Conservation (phyloP, 2,797 vertebrate genomes). For the Bovichtus diacanthus region DNA sequence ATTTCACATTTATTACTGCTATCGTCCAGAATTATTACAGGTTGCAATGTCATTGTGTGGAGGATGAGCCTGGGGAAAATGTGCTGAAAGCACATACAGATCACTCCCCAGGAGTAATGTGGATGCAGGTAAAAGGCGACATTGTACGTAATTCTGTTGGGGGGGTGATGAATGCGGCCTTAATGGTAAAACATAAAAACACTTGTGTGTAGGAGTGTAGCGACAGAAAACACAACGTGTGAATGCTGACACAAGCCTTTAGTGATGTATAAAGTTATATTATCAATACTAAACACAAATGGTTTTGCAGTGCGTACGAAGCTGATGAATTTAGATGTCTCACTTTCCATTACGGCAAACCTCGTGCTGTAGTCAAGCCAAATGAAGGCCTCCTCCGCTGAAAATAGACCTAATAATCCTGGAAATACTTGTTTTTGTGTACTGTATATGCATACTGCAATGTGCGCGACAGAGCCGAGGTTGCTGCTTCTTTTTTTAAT, state of each 20-base stretch:
- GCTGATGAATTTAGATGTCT: too few relatives aligned
- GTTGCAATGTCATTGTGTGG: constrained; percentile 25
- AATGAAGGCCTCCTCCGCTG: constrained; percentile 72
- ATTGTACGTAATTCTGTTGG: constrained; percentile 36
- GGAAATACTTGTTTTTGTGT: constrained; percentile 89
- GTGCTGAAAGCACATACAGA: constrained; percentile 70
- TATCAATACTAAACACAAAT: constrained; percentile 61
- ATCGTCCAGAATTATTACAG: constrained; percentile 61
- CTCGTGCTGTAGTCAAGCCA: constrained; percentile 66
- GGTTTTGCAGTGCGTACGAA: constrained; percentile 17
- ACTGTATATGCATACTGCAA: constrained; percentile 83
- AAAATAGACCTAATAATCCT: constrained; percentile 85
- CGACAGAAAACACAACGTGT: constrained; percentile 46
- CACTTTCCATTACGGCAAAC: constrained; percentile 36
- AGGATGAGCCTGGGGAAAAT: too few relatives aligned
- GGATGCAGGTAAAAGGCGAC: constrained; percentile 53
- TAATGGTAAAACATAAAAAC: constrained; percentile 61
- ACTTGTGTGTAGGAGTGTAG: constrained; percentile 48
- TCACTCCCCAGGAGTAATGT: constrained; percentile 53
- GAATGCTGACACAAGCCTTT: constrained; percentile 68
- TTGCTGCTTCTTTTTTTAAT: constrained; percentile 62
- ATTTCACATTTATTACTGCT: constrained; percentile 74
- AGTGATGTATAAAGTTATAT: constrained; percentile 49
- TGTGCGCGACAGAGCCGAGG: constrained; percentile 68
- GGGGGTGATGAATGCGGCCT: constrained; percentile 66